Evolutionary conservation across 2,888 invertebrate genomes (phyloP).

Genomic region (Drosophila prostipennis): DNA sequence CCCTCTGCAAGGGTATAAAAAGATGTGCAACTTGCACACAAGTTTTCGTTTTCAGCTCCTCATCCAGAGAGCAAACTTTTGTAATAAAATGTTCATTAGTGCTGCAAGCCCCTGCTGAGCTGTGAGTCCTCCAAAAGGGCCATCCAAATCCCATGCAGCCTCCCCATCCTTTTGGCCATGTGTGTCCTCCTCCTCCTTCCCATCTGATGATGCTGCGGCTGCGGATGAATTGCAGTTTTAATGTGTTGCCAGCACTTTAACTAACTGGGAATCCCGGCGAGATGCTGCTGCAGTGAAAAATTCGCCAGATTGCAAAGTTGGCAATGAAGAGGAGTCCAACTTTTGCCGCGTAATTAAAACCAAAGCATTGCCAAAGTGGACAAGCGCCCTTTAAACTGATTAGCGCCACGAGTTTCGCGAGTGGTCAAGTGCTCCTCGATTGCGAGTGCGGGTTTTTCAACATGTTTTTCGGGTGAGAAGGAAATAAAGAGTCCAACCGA

Average conservation of each 20-base stretch:
- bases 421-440: conserved; percentile 37
- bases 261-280: conserved; percentile 53
- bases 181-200: conserved; percentile 42
- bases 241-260: conserved; percentile 77
- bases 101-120: conserved; percentile 62
- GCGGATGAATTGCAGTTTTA: conserved; percentile 76
- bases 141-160: conserved; percentile 11
- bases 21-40: conserved; percentile 11
- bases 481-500: conserved; percentile 10
- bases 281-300: conserved; percentile 16
- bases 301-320: conserved; percentile 29
- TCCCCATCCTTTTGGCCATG: conserved; percentile 25
- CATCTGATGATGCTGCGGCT: conserved; percentile 33
- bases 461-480: conserved; percentile 5
- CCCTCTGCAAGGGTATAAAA: too few species aligned
- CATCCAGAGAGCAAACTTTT: conserved; percentile 69
- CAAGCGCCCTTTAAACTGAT: conserved; percentile 74
- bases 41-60: conserved; percentile 37
- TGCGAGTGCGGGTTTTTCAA: conserved; percentile 4
- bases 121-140: conserved; percentile 18
- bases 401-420: conserved; percentile 61
- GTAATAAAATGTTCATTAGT: conserved; percentile 83
- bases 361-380: conserved; percentile 74
- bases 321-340: conserved; percentile 53
- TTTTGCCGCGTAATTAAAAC: conserved; percentile 78